These are phyloP conservation scores for Chaetodon trifasciatus DNA, from an alignment of 2,797 vertebrate species.

Conservation along the genomic window DNA sequence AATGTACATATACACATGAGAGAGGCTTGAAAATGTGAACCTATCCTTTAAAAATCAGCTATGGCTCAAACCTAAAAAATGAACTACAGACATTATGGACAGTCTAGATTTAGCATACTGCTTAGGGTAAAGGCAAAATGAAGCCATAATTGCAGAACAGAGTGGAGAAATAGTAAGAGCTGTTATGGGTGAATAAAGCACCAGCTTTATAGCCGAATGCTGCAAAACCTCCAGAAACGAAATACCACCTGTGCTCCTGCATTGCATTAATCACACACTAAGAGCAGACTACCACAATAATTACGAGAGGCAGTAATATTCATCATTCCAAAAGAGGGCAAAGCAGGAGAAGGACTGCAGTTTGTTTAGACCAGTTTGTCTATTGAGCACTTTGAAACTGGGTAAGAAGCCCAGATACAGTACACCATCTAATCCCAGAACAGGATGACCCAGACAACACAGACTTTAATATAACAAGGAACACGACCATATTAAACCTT, in stretches of 20 bases:
- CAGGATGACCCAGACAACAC: constrained; percentile 3
- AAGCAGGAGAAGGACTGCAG: not conserved
- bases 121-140: not conserved
- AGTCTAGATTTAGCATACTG: not conserved
- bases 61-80: not conserved
- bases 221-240: not conserved
- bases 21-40: not conserved
- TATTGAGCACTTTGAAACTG: not conserved
- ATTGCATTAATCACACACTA: constrained; percentile 15
- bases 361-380: constrained; percentile 13
- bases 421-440: not conserved
- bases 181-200: constrained; percentile 12
- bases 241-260: constrained; percentile 7
- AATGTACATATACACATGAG: not conserved
- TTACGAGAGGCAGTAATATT: constrained; percentile 23
- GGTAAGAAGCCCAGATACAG: not conserved
- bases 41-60: not conserved
- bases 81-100: not conserved
- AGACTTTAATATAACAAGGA: constrained; percentile 1
- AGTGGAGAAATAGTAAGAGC: constrained; percentile 13
- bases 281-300: constrained; percentile 1
- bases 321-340: constrained; percentile 1
- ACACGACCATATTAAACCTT: not conserved
- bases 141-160: not conserved
- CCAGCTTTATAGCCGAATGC: not conserved